Base-by-base conservation (phyloP, 2,113 vertebrate species). In the Spilogale gracilis region DNA sequence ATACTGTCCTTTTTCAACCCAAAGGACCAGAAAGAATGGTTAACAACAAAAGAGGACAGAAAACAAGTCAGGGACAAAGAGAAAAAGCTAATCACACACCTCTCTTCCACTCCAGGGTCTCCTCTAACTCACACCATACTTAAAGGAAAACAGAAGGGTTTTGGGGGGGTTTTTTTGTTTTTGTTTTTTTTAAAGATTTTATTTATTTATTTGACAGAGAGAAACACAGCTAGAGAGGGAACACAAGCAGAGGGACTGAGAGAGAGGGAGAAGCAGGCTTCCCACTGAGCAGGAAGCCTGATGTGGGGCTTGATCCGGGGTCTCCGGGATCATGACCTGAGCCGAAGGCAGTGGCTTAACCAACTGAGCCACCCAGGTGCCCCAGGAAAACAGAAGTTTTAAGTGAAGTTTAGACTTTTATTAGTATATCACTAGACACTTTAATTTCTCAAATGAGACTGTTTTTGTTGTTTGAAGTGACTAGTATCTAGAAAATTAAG, bases 101-200 rank as follows among this genome's bases (percentile, higher is more conserved):
- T 11, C 4, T 0, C 11, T 50, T n/a, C 17, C 23, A 52, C 2
- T 3, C 4, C 7, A 10, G 38, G 13, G 54, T 43, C 14, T 23
- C 0, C 6, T 23, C 6, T 50, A 63, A 11, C 9, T 54, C 6
- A 89, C 6, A 50, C 14, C 12, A 56, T 5, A 73, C 8, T 52
- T 96, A 67, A n/a, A 86, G 25, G 38, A 87, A 2, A 16, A 48
- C 25, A 82, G 1, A 89, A 81, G 38, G 38, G 2, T 9, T 80
- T 73, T 74, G 61, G 89, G 30, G 71, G 12, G 65, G 18, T 94
- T 50, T 90, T 50, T 50, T 50, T 50, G 5, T 50, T 50, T 50
- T 50, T 38, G 38, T 50, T 50, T 50, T 50, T 50, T 50, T 50
- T 50, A 50, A 50, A 50, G 50, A 50, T 50, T 50, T 50, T 50